A percentile compares a stretch with the other conserved stretches of the same genome.
phyloP scores from a whole-genome alignment of 2,113 vertebrate species.

The Cyprinodon brontotheroides region DNA sequence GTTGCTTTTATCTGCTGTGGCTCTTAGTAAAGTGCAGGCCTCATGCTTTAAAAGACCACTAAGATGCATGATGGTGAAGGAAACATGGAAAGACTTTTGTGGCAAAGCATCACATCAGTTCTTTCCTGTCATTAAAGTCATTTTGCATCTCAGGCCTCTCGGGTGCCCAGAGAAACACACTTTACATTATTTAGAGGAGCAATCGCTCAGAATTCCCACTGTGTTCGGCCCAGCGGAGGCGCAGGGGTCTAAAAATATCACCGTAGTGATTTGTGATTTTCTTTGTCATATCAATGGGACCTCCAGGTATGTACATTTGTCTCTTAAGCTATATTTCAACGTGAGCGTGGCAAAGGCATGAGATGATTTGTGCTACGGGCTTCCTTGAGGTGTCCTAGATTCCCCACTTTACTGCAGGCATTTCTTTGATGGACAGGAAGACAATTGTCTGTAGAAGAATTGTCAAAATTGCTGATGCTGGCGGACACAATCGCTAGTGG shows the following conservation, averaged over 20 bases:
- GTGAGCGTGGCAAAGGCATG: conserved; percentile 50
- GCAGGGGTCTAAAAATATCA: conserved; percentile 77
- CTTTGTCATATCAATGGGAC: conserved; percentile 66
- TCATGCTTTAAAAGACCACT: conserved; percentile 49
- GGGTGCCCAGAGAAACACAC: conserved; percentile 57
- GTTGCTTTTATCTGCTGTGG: background rate
- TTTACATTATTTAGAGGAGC: conserved; percentile 82
- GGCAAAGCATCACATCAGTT: conserved; percentile 58
- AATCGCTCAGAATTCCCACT: conserved; percentile 75
- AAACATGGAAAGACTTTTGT: conserved; percentile 75
- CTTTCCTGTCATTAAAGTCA: conserved; percentile 69
- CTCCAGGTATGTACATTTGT: conserved; percentile 67
- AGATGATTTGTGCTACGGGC: conserved; percentile 39
- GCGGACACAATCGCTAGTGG: conserved; percentile 38
- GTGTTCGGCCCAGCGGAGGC: conserved; percentile 62
- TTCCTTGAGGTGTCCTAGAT: conserved; percentile 71
- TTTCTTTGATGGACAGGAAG: conserved; percentile 64
- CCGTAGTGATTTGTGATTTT: conserved; percentile 54
- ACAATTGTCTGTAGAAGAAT: conserved; percentile 68
- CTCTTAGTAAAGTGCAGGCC: conserved; percentile 20
- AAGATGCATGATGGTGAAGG: conserved; percentile 28
- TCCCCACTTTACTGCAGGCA: conserved; percentile 43
- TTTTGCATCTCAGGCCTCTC: conserved; percentile 66
- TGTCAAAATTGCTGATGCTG: conserved; percentile 50
- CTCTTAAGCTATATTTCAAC: conserved; percentile 60